Conservation (phyloP, 2,113 vertebrate genomes). For the Misgurnus mizolepis region DNA sequence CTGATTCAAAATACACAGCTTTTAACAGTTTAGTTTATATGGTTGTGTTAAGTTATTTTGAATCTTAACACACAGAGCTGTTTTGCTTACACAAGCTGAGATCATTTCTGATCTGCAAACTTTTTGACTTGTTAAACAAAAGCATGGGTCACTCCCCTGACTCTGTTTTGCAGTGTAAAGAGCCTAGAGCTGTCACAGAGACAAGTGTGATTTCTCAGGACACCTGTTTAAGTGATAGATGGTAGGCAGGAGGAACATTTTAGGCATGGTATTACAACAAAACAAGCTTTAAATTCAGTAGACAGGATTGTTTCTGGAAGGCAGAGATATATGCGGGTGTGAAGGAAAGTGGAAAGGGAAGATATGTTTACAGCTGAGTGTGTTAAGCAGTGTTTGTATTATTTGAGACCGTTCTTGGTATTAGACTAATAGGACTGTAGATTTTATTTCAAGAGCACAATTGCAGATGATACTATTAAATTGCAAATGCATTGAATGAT, state of each 20-base stretch:
- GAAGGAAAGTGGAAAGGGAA: background rate
- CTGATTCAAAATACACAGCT: no score
- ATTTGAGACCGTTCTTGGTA: no score
- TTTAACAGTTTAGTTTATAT: no score
- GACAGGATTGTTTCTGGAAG: background rate
- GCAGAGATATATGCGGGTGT: background rate
- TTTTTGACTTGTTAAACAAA: background rate
- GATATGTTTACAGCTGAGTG: no score
- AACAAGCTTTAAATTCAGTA: background rate
- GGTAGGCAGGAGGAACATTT: background rate
- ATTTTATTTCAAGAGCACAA: no score
- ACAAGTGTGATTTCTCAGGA: constrained; percentile 2
- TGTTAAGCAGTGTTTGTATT: no score
- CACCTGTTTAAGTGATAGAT: background rate
- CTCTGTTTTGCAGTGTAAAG: constrained; percentile 6
- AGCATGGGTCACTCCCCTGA: background rate
- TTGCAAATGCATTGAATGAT: no score
- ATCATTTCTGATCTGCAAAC: background rate
- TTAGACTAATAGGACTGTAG: no score
- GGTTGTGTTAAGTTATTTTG: no score
- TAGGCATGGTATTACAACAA: background rate
- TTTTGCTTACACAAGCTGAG: background rate
- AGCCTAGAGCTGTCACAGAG: constrained; percentile 7
- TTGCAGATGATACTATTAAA: no score
- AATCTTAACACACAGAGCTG: no score